Conservation (phyloP, 53 echinoderm and acorn worm genomes). For the Holothuria leucospilota region DNA sequence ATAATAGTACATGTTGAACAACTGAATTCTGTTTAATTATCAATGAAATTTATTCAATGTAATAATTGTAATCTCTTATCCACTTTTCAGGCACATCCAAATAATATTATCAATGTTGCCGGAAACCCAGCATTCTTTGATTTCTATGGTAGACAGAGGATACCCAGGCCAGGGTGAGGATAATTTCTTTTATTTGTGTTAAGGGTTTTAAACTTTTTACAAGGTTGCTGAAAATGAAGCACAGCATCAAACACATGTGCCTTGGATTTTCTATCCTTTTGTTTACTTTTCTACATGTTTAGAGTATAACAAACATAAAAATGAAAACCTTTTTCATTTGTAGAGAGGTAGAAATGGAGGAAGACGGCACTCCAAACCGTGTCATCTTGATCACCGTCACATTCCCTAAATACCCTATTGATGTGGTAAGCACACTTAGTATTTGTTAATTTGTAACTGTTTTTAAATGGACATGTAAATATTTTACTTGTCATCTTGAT, state of each 20-base stretch:
- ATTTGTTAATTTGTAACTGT: no score
- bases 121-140: conserved; percentile 83
- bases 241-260: not conserved
- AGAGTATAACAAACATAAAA: no score
- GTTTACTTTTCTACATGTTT: no score
- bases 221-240: not conserved
- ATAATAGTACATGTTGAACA: not conserved
- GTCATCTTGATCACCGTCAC: conserved; percentile 87
- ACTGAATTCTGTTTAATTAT: not conserved
- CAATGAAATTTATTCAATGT: not conserved
- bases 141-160: conserved; percentile 87
- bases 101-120: conserved; percentile 92
- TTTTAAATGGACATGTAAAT: no score
- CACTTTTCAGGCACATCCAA: conserved; percentile 71
- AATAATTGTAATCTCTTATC: not conserved
- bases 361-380: conserved; percentile 59
- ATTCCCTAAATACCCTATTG: conserved; percentile 85
- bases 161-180: conserved; percentile 92
- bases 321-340: not conserved
- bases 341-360: conserved; percentile 82
- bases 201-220: not conserved
- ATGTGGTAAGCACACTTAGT: conserved; percentile 71
- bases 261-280: no score
- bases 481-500: no score
- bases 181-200: not conserved